Percentiles rank a stretch among this genome's conserved stretches.
Evolutionary conservation across 2,888 invertebrate genomes (phyloP).

Genomic region (Cantharis rufa): DNA sequence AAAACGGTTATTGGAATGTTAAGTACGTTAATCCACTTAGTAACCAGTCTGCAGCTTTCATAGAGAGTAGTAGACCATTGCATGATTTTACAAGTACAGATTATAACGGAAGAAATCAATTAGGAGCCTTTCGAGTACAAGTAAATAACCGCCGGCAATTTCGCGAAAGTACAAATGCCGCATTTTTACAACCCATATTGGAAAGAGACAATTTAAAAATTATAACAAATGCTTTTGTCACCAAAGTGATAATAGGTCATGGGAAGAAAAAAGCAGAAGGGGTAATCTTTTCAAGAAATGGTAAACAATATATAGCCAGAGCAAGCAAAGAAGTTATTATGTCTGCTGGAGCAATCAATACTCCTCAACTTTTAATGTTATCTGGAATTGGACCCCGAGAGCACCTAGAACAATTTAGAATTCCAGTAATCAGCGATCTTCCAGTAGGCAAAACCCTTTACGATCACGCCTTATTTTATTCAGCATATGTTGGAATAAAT

Average conservation of each 20-base stretch:
- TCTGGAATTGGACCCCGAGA: constrained; percentile 68
- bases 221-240: constrained; percentile 59
- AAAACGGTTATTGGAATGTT: neutral
- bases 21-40: neutral
- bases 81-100: constrained; percentile 47
- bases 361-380: constrained; percentile 67
- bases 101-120: constrained; percentile 63
- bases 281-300: constrained; percentile 59
- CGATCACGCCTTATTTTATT: constrained; percentile 68
- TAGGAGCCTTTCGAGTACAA: constrained; percentile 66
- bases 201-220: constrained; percentile 59
- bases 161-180: constrained; percentile 65
- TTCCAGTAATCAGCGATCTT: constrained; percentile 65
- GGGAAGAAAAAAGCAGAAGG: constrained; percentile 58
- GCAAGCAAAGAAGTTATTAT: constrained; percentile 66
- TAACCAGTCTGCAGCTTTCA: neutral
- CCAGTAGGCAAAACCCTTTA: constrained; percentile 76
- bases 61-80: neutral
- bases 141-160: constrained; percentile 64
- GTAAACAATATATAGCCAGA: constrained; percentile 54
- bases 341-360: constrained; percentile 63
- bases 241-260: constrained; percentile 64
- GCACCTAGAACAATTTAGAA: constrained; percentile 58
- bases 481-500: constrained; percentile 62
- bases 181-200: constrained; percentile 69